Evolutionary conservation across 2,113 vertebrate species (phyloP), one percentile per base, ranked within the genome.

Genomic region (Rhabdornis inornatus): DNA sequence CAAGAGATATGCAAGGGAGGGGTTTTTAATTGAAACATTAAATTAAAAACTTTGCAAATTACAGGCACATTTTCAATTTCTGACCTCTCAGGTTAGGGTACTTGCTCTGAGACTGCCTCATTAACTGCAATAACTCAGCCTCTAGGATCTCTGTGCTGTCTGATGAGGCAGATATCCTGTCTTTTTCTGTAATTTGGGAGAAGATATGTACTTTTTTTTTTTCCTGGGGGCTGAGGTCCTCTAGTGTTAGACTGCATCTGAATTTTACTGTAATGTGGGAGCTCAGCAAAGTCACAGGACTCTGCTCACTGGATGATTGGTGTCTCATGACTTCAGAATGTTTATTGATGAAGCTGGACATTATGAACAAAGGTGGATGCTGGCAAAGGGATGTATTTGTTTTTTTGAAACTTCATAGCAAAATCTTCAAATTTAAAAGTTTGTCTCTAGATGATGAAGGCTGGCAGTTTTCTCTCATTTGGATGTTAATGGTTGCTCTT

Each of bases 121-220:
- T 97, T 97, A 97, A 81, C 94, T 94, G 87, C 90, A 91, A 85
- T 87, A 95, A 82, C 55, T 93, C 97, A 93, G 75, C 91, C 70
- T 97, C 93, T 83, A 92, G 74, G 87, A 88, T 84, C 78, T 87
- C 72, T 69, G 37, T 86, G 31, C 37, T 61, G 45, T 95, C 80
- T 91, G 92, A 93, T 90, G 81, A 86, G 59, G 69, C 93, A 90
- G 71, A 70, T 76, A 94, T 87, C 78, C 56, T 45, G 71, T 71
- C 85, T 89, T 69, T 69, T 44, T n/a, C 49, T 90, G 64, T 95
- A 95, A 97, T 96, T 95, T 69, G 90, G 79, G 75, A 94, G 83
- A 61, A 91, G 47, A 90, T 69, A 81, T 0, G 2, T 25, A 30
- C 24, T 50, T 71, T 6, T 10, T 52, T 52, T 28, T 94, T 95